Evolutionary conservation across 2,888 invertebrate species (phyloP).

Genomic region (Silvanus unidentatus): DNA sequence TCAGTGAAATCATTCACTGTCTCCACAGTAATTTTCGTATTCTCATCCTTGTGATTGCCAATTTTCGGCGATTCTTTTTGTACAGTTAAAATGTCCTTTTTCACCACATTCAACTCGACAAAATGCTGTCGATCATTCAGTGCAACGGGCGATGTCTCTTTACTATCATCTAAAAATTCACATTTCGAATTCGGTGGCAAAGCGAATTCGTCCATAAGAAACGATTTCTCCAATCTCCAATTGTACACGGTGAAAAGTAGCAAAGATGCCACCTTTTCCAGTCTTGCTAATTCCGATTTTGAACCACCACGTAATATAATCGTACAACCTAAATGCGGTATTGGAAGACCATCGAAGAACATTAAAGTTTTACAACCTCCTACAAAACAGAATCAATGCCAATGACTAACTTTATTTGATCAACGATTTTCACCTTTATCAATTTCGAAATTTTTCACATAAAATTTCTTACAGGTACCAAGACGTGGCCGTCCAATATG

Average conservation of each 20-base stretch:
- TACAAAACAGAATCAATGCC: slow-evolving; percentile 33
- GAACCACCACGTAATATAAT: slow-evolving; percentile 77
- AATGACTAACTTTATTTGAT: slow-evolving; percentile 4
- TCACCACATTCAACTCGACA: slow-evolving; percentile 6
- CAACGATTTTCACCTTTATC: slow-evolving; percentile 47
- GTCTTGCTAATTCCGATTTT: slow-evolving; percentile 65
- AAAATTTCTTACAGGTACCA: slow-evolving; percentile 80
- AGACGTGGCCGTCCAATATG: slow-evolving; percentile 74
- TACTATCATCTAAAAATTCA: slow-evolving; percentile 44
- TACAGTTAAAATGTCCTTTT: slow-evolving; percentile 13
- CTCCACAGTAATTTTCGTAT: slow-evolving; percentile 44
- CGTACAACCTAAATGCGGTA: slow-evolving; percentile 78
- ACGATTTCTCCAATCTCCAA: slow-evolving; percentile 86
- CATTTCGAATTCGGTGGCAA: slow-evolving; percentile 58
- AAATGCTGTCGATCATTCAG: not conserved
- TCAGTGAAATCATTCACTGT: slow-evolving; percentile 75
- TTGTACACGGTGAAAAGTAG: slow-evolving; percentile 84
- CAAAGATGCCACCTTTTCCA: slow-evolving; percentile 77
- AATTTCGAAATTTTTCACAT: slow-evolving; percentile 55
- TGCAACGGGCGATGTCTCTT: slow-evolving; percentile 39
- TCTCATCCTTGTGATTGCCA: slow-evolving; percentile 1
- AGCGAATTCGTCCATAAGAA: slow-evolving; percentile 82
- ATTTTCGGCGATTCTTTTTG: no score
- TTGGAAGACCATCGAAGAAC: slow-evolving; percentile 87
- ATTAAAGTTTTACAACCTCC: slow-evolving; percentile 77